Conservation (phyloP, 2,888 invertebrate species). For the Polydrusus pterygomalis region DNA sequence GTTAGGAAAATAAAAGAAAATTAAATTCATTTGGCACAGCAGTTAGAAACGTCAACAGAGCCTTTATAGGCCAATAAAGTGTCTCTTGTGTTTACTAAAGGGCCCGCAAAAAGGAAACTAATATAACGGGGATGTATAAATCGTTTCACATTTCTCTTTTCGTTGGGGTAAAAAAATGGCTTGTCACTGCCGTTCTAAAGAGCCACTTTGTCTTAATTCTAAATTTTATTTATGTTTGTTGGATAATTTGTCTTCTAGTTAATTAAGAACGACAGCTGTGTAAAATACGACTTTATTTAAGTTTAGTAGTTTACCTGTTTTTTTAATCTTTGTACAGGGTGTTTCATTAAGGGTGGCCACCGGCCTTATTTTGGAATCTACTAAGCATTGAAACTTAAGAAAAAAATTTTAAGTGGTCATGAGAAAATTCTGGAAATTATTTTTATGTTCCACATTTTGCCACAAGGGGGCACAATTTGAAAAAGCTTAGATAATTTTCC, state of each 20-base stretch:
- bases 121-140: conserved; percentile 48
- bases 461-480: too few species aligned
- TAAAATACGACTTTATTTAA: too few species aligned
- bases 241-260: conserved; percentile 44
- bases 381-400: too few species aligned
- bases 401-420: too few species aligned
- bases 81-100: conserved; percentile 55
- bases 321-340: too few species aligned
- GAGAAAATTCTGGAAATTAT: too few species aligned
- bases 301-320: not conserved
- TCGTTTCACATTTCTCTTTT: conserved; percentile 44
- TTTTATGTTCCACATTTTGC: too few species aligned
- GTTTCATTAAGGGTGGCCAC: too few species aligned
- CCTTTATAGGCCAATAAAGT: conserved; percentile 55
- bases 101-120: conserved; percentile 48
- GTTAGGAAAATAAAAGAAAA: conserved; percentile 51
- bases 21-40: conserved; percentile 53
- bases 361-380: too few species aligned
- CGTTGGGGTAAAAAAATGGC: conserved; percentile 44
- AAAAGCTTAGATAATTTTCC: too few species aligned
- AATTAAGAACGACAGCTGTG: conserved; percentile 19
- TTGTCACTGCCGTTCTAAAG: conserved; percentile 48
- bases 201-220: conserved; percentile 47
- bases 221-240: conserved; percentile 42
- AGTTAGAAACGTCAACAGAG: conserved; percentile 50